Evolutionary conservation across 2,888 invertebrate species (phyloP).

Genomic region (Pecten maximus): DNA sequence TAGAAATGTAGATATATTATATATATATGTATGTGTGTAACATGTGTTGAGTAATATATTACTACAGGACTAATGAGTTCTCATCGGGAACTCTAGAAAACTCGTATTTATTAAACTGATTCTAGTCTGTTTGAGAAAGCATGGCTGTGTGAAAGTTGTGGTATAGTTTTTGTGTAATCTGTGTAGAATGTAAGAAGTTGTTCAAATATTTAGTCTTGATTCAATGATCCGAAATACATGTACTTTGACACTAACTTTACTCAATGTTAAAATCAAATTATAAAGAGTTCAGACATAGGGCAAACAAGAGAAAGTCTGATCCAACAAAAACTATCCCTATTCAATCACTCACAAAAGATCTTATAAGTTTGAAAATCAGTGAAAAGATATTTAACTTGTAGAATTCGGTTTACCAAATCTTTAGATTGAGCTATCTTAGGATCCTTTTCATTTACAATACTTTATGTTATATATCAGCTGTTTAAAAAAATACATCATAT

Average conservation of each 20-base stretch:
- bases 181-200: neutral
- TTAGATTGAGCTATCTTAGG: no score
- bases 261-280: neutral
- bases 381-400: neutral
- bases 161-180: neutral
- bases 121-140: neutral
- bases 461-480: no score
- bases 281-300: neutral
- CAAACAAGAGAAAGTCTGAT: neutral
- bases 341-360: neutral
- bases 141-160: neutral
- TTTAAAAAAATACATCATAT: no score
- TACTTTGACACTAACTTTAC: neutral
- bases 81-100: neutral
- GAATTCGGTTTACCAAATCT: neutral
- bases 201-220: no score
- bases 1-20: conserved; percentile 2
- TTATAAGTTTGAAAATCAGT: neutral
- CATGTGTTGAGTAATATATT: neutral
- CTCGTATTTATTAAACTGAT: neutral
- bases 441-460: no score
- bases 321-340: no score
- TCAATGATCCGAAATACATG: neutral
- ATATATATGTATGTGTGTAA: neutral
- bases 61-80: neutral